Percentiles rank a stretch among this genome's conserved stretches.
Conservation (phyloP, 2,113 vertebrate genomes). For the Paramisgurnus dabryanus region DNA sequence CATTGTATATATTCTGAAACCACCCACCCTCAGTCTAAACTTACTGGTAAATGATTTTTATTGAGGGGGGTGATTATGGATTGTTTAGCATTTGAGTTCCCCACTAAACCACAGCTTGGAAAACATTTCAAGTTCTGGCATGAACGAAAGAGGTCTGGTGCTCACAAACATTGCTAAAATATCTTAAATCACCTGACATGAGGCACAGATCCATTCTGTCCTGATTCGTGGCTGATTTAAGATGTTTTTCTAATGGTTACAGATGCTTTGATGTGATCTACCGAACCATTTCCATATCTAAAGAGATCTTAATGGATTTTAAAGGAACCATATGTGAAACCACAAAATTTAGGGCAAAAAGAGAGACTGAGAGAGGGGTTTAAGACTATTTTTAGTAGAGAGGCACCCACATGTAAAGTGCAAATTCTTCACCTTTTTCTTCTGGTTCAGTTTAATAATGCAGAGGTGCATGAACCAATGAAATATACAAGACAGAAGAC, state of each 20-base stretch:
- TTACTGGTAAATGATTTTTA: neutral
- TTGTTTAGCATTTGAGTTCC: neutral
- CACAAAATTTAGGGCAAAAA: slow-evolving; percentile 5
- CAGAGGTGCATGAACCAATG: slow-evolving; percentile 25
- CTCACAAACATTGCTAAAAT: slow-evolving; percentile 36
- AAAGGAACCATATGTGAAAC: neutral
- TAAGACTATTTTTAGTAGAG: slow-evolving; percentile 8
- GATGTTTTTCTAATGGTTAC: neutral
- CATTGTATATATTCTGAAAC: neutral
- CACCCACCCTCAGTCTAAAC: neutral
- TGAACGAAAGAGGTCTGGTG: neutral
- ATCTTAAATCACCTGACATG: slow-evolving; percentile 24
- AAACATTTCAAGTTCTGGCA: slow-evolving; percentile 37
- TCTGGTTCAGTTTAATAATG: slow-evolving; percentile 34
- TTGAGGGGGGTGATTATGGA: neutral
- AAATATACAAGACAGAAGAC: slow-evolving; percentile 36
- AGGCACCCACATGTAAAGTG: slow-evolving; percentile 17
- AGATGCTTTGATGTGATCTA: slow-evolving; percentile 7
- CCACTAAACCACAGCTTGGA: neutral
- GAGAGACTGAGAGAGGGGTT: neutral
- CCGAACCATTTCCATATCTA: slow-evolving; percentile 14
- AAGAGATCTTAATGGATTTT: neutral
- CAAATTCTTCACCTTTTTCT: slow-evolving; percentile 25
- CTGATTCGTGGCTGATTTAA: neutral
- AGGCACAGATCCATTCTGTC: neutral